phyloP scores from a whole-genome alignment of 2,888 invertebrate genomes.

The Tricholauxania praeusta region DNA sequence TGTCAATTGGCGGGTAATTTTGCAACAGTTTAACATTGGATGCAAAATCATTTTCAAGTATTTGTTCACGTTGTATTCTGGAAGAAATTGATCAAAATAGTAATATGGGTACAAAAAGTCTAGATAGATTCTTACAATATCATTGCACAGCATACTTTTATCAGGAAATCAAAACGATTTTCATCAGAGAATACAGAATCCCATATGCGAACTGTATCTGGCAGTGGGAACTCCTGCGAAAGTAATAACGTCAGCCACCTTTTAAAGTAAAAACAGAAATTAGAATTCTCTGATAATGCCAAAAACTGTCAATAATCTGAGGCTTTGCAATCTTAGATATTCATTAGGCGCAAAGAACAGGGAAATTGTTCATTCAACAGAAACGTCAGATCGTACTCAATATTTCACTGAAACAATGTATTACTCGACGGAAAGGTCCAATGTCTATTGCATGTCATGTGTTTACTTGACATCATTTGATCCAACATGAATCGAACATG shows the following conservation, averaged over 20 bases:
- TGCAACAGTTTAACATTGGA: conserved; percentile 94
- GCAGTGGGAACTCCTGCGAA: conserved; percentile 97
- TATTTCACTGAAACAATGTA: no score
- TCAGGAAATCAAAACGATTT: conserved; percentile 89
- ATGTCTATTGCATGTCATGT: no score
- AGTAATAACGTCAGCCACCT: conserved; percentile 96
- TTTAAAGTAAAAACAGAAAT: conserved; percentile 31
- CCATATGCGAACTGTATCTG: conserved; percentile 98
- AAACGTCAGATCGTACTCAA: no score
- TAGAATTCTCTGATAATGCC: background rate
- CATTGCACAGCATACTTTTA: conserved; percentile 97
- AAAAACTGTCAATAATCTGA: no score
- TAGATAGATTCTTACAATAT: conserved; percentile 80
- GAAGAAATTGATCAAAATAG: conserved; percentile 34
- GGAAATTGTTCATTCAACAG: no score
- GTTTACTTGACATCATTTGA: no score
- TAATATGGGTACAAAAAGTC: background rate
- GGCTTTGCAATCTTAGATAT: no score
- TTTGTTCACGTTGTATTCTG: conserved; percentile 85
- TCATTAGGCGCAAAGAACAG: no score
- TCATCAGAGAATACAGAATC: conserved; percentile 95
- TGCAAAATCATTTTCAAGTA: conserved; percentile 91
- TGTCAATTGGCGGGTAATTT: conserved; percentile 91
- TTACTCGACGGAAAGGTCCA: no score
- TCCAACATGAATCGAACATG: no score